phyloP scores from a whole-genome alignment of 2,113 vertebrate species.

The Charina bottae region DNA sequence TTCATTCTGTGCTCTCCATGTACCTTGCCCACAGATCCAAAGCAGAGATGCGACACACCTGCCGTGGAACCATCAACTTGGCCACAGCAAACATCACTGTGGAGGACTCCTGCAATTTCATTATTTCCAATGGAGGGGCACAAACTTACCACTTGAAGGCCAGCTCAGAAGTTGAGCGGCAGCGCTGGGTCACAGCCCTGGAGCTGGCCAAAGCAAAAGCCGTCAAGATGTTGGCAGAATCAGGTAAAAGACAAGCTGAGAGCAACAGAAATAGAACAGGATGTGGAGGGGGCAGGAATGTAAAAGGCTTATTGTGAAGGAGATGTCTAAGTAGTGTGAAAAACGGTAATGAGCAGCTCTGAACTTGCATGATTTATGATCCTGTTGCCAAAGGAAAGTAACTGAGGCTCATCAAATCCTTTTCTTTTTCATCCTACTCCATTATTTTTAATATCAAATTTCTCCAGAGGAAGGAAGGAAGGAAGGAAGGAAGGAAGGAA shows the following conservation, averaged over 20 bases:
- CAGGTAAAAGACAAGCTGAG: constrained; percentile 76
- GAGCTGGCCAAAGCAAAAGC: constrained; percentile 96
- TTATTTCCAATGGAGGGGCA: constrained; percentile 94
- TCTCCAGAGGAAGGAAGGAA: neutral
- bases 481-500: neutral
- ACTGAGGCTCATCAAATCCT: neutral
- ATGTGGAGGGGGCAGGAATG: neutral
- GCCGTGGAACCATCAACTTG: constrained; percentile 95
- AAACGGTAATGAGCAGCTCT: neutral
- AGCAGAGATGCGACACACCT: constrained; percentile 97
- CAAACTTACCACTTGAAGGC: constrained; percentile 98
- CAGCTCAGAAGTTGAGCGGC: constrained; percentile 92
- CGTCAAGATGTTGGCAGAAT: constrained; percentile 91
- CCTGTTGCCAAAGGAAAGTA: neutral
- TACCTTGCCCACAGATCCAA: constrained; percentile 78
- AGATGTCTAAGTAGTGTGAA: neutral
- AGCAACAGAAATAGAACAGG: neutral
- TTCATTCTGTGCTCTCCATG: too few relatives aligned
- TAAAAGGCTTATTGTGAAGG: neutral
- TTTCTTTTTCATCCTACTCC: neutral
- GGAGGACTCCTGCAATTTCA: constrained; percentile 96
- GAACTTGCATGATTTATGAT: neutral
- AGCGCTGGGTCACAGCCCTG: constrained; percentile 95
- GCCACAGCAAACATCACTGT: constrained; percentile 94
- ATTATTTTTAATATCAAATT: neutral